Evolutionary conservation across 2,113 vertebrate genomes (phyloP), one percentile per base, ranked within the genome.

Genomic region (Neotragus moschatus): DNA sequence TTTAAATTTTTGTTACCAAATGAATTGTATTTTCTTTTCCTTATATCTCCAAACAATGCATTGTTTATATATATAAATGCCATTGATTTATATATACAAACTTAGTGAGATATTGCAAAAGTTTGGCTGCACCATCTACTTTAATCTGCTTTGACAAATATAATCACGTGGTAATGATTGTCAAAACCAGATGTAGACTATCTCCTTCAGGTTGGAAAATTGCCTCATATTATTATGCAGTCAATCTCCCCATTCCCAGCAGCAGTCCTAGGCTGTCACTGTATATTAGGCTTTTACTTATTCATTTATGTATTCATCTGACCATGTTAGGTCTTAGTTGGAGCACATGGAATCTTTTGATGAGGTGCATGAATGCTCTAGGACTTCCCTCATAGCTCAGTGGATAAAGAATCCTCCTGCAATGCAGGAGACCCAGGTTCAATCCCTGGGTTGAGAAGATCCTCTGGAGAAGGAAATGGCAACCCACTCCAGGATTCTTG

Each of bases 361-460:
- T 73, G 19, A 73, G 36, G 21, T 39, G 21, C 66, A 36, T 73
- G 66, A 19, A 25, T 73, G 39, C 36, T 25, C 66, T 73, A 39
- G 9, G 63, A n/a, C n/a, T 66, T 66, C 33, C 15, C 33, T 36
- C 33, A 1, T 66, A 66, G 4, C 8, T 66, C 63, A 66, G 33
- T 66, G 63, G 9, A 17, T 66, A 66, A 66, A 66, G 17, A 66
- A 36, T 66, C n/a, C 9, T 21, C 33, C 33, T 36, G 4, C n/a
- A 21, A 36, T 66, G 63, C 8, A 36, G n/a, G 63, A 66, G 63
- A 36, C 16, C 17, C 9, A 21, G 4, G n/a, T 66, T 66, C 2
- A 0, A 66, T 21, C 2, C 63, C n/a, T 66, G 17, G 8, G 17
- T 36, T 2, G 4, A 9, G n/a, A 36, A 36, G 33, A 4, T 66